These are phyloP conservation scores for Cephalopterus ornatus DNA, from an alignment of 2,113 vertebrate species.

Conservation along the genomic window DNA sequence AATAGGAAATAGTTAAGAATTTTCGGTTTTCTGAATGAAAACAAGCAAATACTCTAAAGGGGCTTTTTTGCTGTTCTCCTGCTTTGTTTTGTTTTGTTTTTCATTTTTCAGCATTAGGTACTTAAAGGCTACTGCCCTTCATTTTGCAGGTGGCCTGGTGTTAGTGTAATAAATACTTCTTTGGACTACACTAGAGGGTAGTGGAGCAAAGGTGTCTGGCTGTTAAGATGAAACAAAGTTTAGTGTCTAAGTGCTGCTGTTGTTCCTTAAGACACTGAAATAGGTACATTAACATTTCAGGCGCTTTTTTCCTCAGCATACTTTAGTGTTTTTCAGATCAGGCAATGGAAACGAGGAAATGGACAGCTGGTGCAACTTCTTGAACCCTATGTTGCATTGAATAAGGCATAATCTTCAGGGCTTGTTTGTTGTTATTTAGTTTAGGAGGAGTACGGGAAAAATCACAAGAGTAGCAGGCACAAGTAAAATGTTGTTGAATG, in stretches of 20 bases:
- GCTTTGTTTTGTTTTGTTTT: not conserved
- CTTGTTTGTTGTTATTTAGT: not conserved
- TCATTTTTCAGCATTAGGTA: not conserved
- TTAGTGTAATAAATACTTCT: not conserved
- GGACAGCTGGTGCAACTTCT: not conserved
- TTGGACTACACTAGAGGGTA: not conserved
- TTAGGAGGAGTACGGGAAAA: not conserved
- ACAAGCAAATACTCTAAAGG: not conserved
- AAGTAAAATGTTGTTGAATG: not conserved
- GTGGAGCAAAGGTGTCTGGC: not conserved
- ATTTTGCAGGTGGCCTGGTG: not conserved
- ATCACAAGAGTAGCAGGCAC: not conserved
- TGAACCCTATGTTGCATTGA: not conserved
- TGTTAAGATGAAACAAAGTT: not conserved
- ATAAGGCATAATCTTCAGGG: not conserved
- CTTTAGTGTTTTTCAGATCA: not conserved
- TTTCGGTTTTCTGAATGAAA: not conserved
- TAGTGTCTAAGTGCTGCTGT: not conserved
- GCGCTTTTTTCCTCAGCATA: not conserved
- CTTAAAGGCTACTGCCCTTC: not conserved
- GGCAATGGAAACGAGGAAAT: not conserved
- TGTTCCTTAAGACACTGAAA: not conserved
- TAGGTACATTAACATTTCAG: not conserved
- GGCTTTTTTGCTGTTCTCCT: not conserved
- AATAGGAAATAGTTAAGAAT: not conserved